Evolutionary conservation across 2,888 invertebrate genomes (phyloP), one percentile per base, ranked within the genome.

Genomic region (Clunio marinus): DNA sequence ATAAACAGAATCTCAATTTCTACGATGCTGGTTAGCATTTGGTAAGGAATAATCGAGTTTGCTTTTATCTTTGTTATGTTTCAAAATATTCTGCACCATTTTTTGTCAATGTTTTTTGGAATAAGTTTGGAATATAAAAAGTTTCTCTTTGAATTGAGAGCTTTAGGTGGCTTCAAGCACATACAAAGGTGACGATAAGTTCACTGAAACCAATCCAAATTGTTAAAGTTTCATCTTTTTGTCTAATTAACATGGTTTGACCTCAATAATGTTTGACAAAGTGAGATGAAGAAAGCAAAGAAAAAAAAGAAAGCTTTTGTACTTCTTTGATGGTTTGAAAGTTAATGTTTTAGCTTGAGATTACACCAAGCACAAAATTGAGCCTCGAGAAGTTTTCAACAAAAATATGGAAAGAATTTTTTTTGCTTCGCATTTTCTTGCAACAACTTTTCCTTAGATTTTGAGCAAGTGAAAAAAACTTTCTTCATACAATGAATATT

Each of bases 211-310:
- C 17, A 51, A 51, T 8, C 22, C 7, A 51, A 13, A 41, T 51
- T 51, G 51, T 22, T 51, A 3, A n/a, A 51, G 51, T 51, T 51
- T 51, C 51, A 20, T 51, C 17, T 51, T 51, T 22, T 13, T 32
- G 20, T 22, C 51, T 51, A 7, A 51, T 51, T 51, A 51, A 51
- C 51, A 51, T 51, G 17, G 51, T n/a, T n/a, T 51, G 51, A 51
- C 51, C 51, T 51, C 51, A 51, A 51, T 51, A 51, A 51, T 51
- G 51, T 51, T 51, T 22, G n/a, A 22, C 51, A 51, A 51, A 51
- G 51, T n/a, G n/a, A n/a, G n/a, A n/a, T n/a, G n/a, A n/a, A n/a
- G 51, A 22, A 51, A 51, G 51, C 7, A 22, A 51, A n/a, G 51
- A 51, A 51, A 51, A 22, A n/a, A n/a, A n/a, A n/a, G n/a, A n/a